Evolutionary conservation across 1,140 invertebrate species (phyloP).

Genomic region (Cecropterus lyciades): DNA sequence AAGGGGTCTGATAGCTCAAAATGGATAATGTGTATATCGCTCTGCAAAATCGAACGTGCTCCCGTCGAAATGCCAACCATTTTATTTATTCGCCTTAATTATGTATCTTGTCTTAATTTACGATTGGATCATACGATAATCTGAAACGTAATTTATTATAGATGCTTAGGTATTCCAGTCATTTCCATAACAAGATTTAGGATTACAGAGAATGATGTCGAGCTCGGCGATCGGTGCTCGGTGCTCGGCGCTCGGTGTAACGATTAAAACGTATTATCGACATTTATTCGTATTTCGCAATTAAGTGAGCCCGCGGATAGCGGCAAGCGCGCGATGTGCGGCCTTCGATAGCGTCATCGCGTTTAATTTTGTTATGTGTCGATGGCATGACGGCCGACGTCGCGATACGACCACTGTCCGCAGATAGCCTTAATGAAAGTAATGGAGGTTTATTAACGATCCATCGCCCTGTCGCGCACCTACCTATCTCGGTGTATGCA

Average conservation of each 20-base stretch:
- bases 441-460: conserved; percentile 82
- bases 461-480: conserved; percentile 63
- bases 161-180: conserved; percentile 78
- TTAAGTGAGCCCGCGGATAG: conserved; percentile 69
- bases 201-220: conserved; percentile 71
- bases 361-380: conserved; percentile 80
- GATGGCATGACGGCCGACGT: conserved; percentile 74
- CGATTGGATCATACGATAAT: conserved; percentile 84
- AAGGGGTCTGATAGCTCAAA: conserved; percentile 79
- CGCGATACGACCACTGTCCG: conserved; percentile 74
- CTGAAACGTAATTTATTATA: conserved; percentile 81
- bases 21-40: conserved; percentile 65
- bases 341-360: conserved; percentile 77
- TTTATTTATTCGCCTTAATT: conserved; percentile 84
- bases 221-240: conserved; percentile 50
- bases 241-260: conserved; percentile 51
- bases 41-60: conserved; percentile 78
- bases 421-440: conserved; percentile 82
- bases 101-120: conserved; percentile 85
- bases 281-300: conserved; percentile 77
- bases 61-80: conserved; percentile 83
- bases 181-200: conserved; percentile 83
- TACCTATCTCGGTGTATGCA: conserved; percentile 55
- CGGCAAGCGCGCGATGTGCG: conserved; percentile 61
- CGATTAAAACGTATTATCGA: conserved; percentile 79